A percentile compares a stretch with the other conserved stretches of the same genome.
Evolutionary conservation across 2,797 vertebrate genomes (phyloP).

Genomic region (Ataeniobius toweri): DNA sequence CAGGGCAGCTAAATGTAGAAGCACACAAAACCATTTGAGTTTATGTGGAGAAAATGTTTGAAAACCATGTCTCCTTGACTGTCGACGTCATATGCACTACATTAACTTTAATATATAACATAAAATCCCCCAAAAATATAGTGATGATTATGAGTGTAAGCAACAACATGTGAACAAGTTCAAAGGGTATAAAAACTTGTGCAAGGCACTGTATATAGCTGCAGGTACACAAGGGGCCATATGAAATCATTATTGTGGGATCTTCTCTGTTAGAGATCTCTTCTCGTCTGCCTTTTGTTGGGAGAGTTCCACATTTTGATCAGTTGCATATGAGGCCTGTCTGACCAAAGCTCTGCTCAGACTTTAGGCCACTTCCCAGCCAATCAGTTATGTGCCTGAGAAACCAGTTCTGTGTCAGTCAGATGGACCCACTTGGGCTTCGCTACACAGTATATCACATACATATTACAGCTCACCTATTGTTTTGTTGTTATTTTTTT

Average conservation of each 20-base stretch:
- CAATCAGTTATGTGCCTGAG: constrained; percentile 23
- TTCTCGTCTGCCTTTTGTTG: constrained; percentile 54
- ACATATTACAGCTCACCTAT: constrained; percentile 45
- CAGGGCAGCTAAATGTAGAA: not conserved
- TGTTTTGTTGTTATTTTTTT: constrained; percentile 49
- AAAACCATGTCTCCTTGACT: too few species aligned
- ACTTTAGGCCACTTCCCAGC: constrained; percentile 30
- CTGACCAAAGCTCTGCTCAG: constrained; percentile 44
- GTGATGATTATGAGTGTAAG: not conserved
- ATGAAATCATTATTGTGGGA: constrained; percentile 43
- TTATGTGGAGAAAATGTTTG: too few species aligned
- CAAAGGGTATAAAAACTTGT: not conserved
- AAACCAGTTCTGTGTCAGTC: constrained; percentile 45
- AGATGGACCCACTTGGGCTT: constrained; percentile 33
- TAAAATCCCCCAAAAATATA: not conserved
- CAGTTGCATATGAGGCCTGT: constrained; percentile 50
- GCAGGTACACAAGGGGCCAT: not conserved
- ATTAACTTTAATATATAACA: not conserved
- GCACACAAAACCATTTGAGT: not conserved
- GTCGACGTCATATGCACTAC: not conserved
- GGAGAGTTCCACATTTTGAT: constrained; percentile 65
- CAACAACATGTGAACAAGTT: constrained; percentile 1
- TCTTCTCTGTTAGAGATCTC: not conserved
- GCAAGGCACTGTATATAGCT: not conserved
- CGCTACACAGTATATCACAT: constrained; percentile 62